These are phyloP conservation scores for Addax nasomaculatus DNA, from an alignment of 2,113 vertebrate species.

Conservation along the genomic window DNA sequence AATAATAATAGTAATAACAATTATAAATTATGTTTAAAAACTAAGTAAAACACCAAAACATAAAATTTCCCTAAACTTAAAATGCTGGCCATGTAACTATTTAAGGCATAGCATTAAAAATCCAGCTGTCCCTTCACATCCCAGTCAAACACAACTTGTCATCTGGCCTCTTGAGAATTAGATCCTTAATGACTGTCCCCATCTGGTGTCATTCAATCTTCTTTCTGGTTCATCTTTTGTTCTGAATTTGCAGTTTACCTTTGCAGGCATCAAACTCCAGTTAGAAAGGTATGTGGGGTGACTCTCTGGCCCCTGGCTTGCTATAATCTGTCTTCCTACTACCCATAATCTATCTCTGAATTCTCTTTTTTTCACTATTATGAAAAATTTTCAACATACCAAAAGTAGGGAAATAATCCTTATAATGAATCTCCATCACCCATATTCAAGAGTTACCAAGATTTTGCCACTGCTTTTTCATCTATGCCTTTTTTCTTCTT, in stretches of 20 bases:
- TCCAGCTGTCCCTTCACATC: neutral
- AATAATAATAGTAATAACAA: neutral
- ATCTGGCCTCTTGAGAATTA: neutral
- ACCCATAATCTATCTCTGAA: neutral
- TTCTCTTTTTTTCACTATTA: neutral
- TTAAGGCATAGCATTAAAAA: neutral
- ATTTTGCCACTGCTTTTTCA: constrained; percentile 1
- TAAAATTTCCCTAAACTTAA: neutral
- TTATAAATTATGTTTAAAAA: neutral
- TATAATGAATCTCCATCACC: neutral
- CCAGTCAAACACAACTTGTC: neutral
- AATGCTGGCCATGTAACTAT: neutral
- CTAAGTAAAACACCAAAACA: neutral
- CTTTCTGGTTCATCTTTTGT: neutral
- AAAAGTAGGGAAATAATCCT: neutral
- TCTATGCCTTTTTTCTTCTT: neutral
- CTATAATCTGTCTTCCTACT: neutral
- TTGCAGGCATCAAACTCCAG: neutral
- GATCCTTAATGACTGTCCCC: neutral
- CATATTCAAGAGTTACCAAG: neutral
- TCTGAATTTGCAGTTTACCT: neutral
- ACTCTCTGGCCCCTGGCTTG: neutral
- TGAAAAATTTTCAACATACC: neutral
- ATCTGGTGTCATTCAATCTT: neutral
- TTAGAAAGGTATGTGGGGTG: neutral